Conservation (phyloP, 2,797 vertebrate genomes). For the Phoeniculus purpureus region DNA sequence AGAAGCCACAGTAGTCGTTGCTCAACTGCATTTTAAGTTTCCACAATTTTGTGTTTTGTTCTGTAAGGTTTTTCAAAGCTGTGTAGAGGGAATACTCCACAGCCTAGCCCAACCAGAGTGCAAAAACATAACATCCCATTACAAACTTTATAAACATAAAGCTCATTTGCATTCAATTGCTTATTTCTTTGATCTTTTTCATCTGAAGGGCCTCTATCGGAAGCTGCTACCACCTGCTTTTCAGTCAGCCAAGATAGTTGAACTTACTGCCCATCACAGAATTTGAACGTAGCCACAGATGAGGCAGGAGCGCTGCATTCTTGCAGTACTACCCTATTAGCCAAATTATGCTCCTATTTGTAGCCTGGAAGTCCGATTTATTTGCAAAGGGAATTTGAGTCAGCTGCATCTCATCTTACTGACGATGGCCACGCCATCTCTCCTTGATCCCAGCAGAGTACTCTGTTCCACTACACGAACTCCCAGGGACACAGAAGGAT, state of each 20-base stretch:
- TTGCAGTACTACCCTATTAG: neutral
- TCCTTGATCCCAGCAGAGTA: conserved; percentile 53
- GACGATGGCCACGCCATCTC: conserved; percentile 30
- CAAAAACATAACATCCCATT: neutral
- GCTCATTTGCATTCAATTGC: neutral
- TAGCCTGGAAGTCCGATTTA: conserved; percentile 33
- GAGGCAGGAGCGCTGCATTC: neutral
- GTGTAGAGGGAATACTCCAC: neutral
- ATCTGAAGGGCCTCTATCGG: neutral
- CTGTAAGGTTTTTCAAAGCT: neutral
- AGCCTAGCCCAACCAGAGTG: neutral
- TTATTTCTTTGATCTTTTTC: neutral
- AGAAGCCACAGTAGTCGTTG: neutral
- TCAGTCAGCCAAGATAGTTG: neutral
- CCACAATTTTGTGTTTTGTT: neutral
- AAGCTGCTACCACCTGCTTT: neutral
- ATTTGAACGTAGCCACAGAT: neutral
- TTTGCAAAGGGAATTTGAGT: conserved; percentile 46
- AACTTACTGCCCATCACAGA: neutral
- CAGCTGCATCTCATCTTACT: conserved; percentile 57
- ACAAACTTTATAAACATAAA: neutral
- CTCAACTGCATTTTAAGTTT: neutral
- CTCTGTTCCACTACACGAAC: conserved; percentile 49
- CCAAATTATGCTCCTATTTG: neutral
- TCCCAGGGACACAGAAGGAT: conserved; percentile 25